Conservation (phyloP, 2,113 vertebrate genomes). For the Fregetta grallaria region DNA sequence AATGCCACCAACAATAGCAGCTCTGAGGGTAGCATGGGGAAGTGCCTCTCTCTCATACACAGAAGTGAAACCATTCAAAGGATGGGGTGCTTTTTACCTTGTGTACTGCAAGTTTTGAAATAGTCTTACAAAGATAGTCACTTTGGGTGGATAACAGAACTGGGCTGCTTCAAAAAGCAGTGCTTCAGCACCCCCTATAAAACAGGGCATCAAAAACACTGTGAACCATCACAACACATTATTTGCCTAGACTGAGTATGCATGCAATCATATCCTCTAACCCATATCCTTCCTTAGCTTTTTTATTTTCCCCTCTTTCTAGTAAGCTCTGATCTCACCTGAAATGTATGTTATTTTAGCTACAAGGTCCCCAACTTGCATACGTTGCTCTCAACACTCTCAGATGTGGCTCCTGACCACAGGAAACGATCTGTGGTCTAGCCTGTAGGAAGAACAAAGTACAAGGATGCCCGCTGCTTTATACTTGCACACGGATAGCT, state of each 20-base stretch:
- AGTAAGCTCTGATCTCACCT: conserved; percentile 8
- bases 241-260: not conserved
- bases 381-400: not conserved
- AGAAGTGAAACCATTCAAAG: not conserved
- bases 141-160: not conserved
- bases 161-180: not conserved
- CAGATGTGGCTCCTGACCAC: conserved; percentile 21
- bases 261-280: not conserved
- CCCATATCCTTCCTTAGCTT: not conserved
- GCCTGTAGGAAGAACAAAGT: not conserved
- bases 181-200: not conserved
- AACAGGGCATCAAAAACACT: not conserved
- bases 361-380: not conserved
- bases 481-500: not conserved
- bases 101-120: not conserved
- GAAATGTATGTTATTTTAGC: not conserved
- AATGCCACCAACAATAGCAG: not conserved
- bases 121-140: not conserved
- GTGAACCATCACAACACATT: not conserved
- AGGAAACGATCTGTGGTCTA: not conserved
- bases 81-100: not conserved
- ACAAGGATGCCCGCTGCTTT: not conserved
- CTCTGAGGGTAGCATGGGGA: not conserved
- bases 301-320: not conserved
- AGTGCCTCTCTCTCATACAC: not conserved